Percentiles rank a stretch among this genome's conserved stretches.
These are phyloP conservation scores for Pseudomyrmex cubaensis DNA, from an alignment of 1,140 invertebrate genomes.

Conservation along the genomic window DNA sequence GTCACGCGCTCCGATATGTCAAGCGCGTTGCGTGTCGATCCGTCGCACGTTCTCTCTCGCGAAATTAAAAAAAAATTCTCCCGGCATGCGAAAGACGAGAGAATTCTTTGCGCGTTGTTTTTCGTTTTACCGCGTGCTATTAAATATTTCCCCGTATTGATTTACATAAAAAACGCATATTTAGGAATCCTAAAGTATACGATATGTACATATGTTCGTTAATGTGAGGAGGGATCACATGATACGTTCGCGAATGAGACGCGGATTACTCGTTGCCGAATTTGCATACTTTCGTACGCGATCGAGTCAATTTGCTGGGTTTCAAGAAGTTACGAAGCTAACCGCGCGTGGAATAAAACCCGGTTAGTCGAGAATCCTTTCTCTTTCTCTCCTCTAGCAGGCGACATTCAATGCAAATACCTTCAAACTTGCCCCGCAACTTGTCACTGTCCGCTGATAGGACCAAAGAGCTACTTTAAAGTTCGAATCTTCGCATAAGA, in stretches of 20 bases:
- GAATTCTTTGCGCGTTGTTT: background rate
- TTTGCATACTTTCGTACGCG: constrained; percentile 16
- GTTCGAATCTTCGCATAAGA: background rate
- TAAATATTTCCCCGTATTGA: background rate
- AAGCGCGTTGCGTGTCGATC: background rate
- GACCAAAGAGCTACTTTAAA: constrained; percentile 26
- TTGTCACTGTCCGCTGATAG: constrained; percentile 59
- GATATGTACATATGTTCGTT: too few species aligned
- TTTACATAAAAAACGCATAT: too few species aligned
- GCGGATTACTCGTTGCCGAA: background rate
- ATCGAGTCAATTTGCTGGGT: constrained; percentile 27
- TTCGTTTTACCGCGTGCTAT: background rate
- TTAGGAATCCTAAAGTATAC: too few species aligned
- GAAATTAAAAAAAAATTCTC: constrained; percentile 1
- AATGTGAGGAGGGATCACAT: background rate
- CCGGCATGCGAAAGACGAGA: background rate
- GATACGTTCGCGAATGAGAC: too few species aligned
- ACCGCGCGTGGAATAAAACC: background rate
- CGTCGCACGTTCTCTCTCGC: constrained; percentile 27
- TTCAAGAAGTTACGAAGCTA: constrained; percentile 34
- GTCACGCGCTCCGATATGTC: background rate
- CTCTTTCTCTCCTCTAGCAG: constrained; percentile 27
- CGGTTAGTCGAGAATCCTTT: constrained; percentile 34
- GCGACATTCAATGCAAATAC: constrained; percentile 62
- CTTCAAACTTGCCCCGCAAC: constrained; percentile 51